phyloP scores from a whole-genome alignment of 2,797 vertebrate genomes.

The Enteromius thamalakanensis region DNA sequence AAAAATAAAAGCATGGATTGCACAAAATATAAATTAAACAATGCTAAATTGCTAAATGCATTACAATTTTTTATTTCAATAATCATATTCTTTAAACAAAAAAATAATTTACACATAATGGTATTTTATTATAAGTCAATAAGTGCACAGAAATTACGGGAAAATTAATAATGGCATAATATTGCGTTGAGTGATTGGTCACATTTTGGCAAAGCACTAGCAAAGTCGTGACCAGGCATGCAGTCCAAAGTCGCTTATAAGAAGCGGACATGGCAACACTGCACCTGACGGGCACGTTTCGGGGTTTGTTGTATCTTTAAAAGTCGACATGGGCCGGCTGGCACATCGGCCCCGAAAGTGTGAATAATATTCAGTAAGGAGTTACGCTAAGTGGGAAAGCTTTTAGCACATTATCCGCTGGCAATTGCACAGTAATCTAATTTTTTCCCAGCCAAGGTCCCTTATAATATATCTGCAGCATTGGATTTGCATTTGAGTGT shows the following conservation, averaged over 20 bases:
- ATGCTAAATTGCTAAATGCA: background rate
- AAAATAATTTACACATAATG: background rate
- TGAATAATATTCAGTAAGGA: slow-evolving; percentile 89
- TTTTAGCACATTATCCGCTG: slow-evolving; percentile 96
- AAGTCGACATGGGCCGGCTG: slow-evolving; percentile 47
- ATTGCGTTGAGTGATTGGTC: background rate
- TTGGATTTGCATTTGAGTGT: slow-evolving; percentile 86
- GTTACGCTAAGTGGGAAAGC: slow-evolving; percentile 88
- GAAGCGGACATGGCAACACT: slow-evolving; percentile 9
- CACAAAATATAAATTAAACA: background rate
- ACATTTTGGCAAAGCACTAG: background rate
- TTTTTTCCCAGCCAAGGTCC: slow-evolving; percentile 80
- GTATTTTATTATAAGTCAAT: background rate
- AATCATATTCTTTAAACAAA: background rate
- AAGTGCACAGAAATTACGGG: background rate
- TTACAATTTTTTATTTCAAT: background rate
- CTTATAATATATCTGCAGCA: slow-evolving; percentile 87
- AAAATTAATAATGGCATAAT: background rate
- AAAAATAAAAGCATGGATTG: background rate
- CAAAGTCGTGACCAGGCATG: background rate
- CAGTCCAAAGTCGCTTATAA: background rate
- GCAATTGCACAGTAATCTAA: slow-evolving; percentile 89
- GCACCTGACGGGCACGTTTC: slow-evolving; percentile 11
- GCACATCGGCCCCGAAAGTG: slow-evolving; percentile 80
- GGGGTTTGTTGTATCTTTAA: slow-evolving; percentile 8